Base-by-base conservation (phyloP, 2,888 invertebrate species). In the Acanthosepion lycidas region DNA sequence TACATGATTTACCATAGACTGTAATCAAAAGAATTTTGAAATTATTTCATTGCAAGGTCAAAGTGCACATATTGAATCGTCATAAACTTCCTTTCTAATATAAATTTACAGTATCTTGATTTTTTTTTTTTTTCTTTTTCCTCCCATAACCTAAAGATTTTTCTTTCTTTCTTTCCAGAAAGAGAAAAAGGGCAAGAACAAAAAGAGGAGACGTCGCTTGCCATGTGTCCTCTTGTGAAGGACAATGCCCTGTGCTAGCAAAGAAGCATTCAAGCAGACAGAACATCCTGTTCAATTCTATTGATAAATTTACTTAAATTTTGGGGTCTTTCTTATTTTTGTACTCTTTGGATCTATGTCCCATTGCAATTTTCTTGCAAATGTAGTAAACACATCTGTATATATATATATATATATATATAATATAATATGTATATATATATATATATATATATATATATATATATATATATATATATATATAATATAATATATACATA, bases 161-260 rank as follows among this genome's bases (percentile, higher is more conserved):
- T 51, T 49, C 59, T 92, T 3, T 95, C 33, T 92, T 59, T 94
- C 42, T 94, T 94, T 96, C 9, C 96, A 97, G 97, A 97, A 97
- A 96, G 97, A 97, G 95, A 97, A 96, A 95, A 97, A 97, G 95
- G 97, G 97, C 93, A 97, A 97, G 95, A 96, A 96, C 94, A 96
- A 96, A 95, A 96, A 96, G 95, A 97, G 59, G 94, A 53, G 94
- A 64, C 59, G 94, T 48, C 94, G 94, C 26, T 42, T 64, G 51
- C 64, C 64, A 28, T 94, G 94, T 33, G 94, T 94, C 55, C 94
- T 94, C 15, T 64, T 94, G 94, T 94, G 94, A 94, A 42, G 48
- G 78, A 78, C n/a, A 78, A 78, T 33, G n/a, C 78, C n/a, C 78
- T 78, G 78, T 78, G n/a, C n/a, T 78, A 78, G 78, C 78, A 78